phyloP scores from a whole-genome alignment of 2,113 vertebrate species.

The Meles meles region DNA sequence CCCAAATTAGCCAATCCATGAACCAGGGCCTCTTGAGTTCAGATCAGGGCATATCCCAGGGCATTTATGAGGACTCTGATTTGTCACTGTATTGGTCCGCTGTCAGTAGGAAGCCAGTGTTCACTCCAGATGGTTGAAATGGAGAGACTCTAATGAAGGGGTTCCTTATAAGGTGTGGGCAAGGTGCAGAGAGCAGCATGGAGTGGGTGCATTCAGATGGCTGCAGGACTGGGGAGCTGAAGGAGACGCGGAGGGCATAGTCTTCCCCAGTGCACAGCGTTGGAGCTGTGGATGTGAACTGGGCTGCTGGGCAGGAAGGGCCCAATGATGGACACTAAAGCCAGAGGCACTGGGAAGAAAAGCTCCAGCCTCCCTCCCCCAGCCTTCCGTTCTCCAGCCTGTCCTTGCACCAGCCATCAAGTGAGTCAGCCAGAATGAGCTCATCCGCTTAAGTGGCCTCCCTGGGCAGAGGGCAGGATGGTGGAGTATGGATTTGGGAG shows the following conservation, averaged over 20 bases:
- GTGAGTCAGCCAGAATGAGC: background rate
- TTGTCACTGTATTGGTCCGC: fast-evolving
- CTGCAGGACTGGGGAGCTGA: background rate
- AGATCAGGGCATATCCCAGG: background rate
- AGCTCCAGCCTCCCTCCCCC: background rate
- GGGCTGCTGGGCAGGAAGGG: background rate
- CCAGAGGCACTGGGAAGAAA: background rate
- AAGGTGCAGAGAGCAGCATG: background rate
- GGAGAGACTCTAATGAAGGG: too few relatives aligned
- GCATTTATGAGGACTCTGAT: fast-evolving
- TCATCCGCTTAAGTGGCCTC: fast-evolving
- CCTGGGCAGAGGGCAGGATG: background rate
- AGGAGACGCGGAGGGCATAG: background rate
- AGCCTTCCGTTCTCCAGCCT: background rate
- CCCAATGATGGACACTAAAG: fast-evolving
- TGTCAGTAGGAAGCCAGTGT: too few relatives aligned
- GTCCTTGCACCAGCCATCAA: background rate
- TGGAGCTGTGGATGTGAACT: background rate
- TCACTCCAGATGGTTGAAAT: background rate
- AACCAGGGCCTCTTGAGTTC: background rate
- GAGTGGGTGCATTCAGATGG: background rate
- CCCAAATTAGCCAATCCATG: background rate
- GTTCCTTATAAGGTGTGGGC: background rate
- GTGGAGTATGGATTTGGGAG: background rate
- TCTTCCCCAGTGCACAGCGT: background rate